These are phyloP conservation scores for Proales similis DNA, from an alignment of 1,140 invertebrate genomes.

Conservation along the genomic window DNA sequence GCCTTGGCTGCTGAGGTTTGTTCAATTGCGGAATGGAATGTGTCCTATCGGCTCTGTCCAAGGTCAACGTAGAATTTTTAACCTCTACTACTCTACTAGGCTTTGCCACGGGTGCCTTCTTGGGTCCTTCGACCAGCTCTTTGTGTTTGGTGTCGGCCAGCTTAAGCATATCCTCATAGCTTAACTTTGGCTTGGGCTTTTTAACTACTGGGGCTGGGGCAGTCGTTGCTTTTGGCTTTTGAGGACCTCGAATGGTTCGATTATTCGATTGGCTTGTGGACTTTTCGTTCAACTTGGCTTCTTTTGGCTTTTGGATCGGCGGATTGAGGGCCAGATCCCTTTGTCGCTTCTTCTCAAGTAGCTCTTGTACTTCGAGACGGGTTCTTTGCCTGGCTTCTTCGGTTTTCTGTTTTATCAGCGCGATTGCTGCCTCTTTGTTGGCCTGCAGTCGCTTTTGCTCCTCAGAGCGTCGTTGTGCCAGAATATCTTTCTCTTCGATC, in stretches of 20 bases:
- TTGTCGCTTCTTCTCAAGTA: conserved; percentile 23
- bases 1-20: too few relatives aligned
- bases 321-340: neutral
- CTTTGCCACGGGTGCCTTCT: too few relatives aligned
- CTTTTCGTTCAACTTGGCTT: neutral
- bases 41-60: too few relatives aligned
- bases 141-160: conserved; percentile 28
- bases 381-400: conserved; percentile 14
- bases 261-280: neutral
- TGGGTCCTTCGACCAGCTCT: too few relatives aligned
- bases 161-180: conserved; percentile 26
- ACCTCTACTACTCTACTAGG: too few relatives aligned
- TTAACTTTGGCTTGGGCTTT: neutral
- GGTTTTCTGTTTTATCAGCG: conserved; percentile 23
- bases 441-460: conserved; percentile 32
- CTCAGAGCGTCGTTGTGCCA: neutral
- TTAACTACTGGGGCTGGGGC: neutral
- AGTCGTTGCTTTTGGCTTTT: conserved; percentile 2
- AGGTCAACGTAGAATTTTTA: too few relatives aligned
- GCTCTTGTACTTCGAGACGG: conserved; percentile 10
- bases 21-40: too few relatives aligned
- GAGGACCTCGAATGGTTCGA: neutral
- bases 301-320: neutral
- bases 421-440: conserved; percentile 26
- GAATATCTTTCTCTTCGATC: conserved; percentile 34